phyloP scores from a whole-genome alignment of 2,113 vertebrate species.

The Eidolon helvum region DNA sequence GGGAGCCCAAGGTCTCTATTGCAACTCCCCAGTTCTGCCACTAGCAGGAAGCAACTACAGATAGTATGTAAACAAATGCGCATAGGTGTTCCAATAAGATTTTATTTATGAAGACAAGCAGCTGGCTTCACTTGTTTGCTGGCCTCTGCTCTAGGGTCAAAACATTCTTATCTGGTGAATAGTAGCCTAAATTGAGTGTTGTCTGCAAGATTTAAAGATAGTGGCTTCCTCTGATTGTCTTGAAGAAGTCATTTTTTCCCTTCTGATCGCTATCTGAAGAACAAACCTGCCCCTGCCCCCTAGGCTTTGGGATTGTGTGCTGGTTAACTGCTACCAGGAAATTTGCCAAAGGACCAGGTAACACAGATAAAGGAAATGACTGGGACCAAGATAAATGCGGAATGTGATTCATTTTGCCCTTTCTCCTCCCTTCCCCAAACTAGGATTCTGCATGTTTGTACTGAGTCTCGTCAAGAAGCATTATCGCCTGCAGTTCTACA shows the following conservation, averaged over 20 bases:
- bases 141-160: background rate
- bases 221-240: constrained; percentile 19
- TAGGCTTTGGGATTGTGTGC: background rate
- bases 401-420: background rate
- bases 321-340: background rate
- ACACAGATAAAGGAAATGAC: background rate
- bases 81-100: background rate
- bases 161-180: background rate
- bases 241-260: background rate
- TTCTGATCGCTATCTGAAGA: background rate
- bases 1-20: background rate
- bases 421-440: constrained; percentile 45
- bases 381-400: background rate
- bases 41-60: background rate
- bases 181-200: background rate
- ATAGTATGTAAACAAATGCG: background rate
- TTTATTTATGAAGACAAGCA: background rate
- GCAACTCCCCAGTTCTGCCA: background rate
- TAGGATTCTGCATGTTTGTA: constrained; percentile 99
- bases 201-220: background rate
- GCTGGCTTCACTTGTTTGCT: background rate
- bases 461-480: constrained; percentile 99
- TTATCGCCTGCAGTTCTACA: constrained; percentile 99
- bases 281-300: background rate
- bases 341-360: background rate